Evolutionary conservation across 2,888 invertebrate species (phyloP).

Genomic region (Xestia xanthographa): DNA sequence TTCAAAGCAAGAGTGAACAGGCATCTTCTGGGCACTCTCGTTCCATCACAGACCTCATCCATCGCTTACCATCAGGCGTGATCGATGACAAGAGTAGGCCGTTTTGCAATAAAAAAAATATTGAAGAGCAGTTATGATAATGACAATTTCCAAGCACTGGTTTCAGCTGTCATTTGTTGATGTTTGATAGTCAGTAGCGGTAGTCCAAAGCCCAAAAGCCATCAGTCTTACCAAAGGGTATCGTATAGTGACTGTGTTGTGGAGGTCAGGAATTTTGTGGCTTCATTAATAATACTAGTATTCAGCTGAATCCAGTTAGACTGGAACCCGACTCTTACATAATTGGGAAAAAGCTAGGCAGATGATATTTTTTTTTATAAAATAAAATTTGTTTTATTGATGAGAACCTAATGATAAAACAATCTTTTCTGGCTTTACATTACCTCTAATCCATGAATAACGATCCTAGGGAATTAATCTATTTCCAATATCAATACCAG

Average conservation of each 20-base stretch:
- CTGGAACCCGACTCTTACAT: too few species aligned
- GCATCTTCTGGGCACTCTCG: too few species aligned
- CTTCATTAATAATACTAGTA: not conserved
- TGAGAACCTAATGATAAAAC: not conserved
- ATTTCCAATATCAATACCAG: not conserved
- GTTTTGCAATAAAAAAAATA: too few species aligned
- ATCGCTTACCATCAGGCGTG: too few species aligned
- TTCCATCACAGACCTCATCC: too few species aligned
- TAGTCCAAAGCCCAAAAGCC: not conserved
- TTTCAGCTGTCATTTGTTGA: not conserved
- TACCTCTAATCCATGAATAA: not conserved
- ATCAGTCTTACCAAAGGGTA: not conserved
- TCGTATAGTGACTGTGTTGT: not conserved
- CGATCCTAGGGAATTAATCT: not conserved
- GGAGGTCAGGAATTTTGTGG: not conserved
- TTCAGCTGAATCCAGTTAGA: not conserved
- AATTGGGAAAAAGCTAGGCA: not conserved
- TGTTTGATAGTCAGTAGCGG: not conserved
- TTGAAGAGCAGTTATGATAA: not conserved
- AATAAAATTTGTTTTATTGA: too few species aligned
- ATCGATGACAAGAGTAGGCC: too few species aligned
- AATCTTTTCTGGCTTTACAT: not conserved
- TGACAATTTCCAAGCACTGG: not conserved
- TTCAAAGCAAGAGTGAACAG: too few species aligned
- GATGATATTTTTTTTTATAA: too few species aligned